Evolutionary conservation across 2,888 invertebrate species (phyloP).

Genomic region (Chydorus sphaericus): DNA sequence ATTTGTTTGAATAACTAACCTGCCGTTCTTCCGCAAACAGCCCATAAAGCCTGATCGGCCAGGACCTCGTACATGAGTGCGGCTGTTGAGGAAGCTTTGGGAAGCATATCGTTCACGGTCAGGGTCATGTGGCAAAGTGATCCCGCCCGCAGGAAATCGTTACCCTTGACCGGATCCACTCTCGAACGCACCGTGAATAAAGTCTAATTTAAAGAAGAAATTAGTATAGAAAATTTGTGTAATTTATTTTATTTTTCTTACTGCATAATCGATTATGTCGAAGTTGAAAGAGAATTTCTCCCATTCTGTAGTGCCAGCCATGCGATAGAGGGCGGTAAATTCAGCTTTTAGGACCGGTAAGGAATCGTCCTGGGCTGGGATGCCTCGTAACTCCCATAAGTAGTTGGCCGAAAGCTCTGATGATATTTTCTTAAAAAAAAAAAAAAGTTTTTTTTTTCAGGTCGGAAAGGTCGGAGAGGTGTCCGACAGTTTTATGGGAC

Average conservation of each 20-base stretch:
- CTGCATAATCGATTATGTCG: slow-evolving; percentile 65
- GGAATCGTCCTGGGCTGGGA: neutral
- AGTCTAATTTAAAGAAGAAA: slow-evolving; percentile 42
- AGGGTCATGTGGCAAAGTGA: slow-evolving; percentile 48
- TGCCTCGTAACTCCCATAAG: slow-evolving; percentile 13
- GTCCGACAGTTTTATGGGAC: too few relatives aligned
- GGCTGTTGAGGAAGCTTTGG: slow-evolving; percentile 28
- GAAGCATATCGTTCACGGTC: slow-evolving; percentile 20
- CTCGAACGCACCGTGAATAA: slow-evolving; percentile 62
- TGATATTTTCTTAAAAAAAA: slow-evolving; percentile 7
- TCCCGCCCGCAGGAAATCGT: slow-evolving; percentile 75
- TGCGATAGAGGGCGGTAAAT: slow-evolving; percentile 43
- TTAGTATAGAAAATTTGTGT: slow-evolving; percentile 10
- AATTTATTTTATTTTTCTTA: slow-evolving; percentile 26
- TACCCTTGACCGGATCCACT: slow-evolving; percentile 61
- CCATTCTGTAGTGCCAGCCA: slow-evolving; percentile 25
- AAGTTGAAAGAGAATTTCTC: slow-evolving; percentile 51
- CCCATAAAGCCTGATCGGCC: slow-evolving; percentile 86
- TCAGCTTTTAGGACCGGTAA: slow-evolving; percentile 35
- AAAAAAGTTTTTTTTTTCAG: neutral
- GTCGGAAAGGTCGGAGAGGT: too few relatives aligned
- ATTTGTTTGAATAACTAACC: slow-evolving; percentile 35
- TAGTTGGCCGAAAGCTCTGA: slow-evolving; percentile 11
- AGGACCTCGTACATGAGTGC: slow-evolving; percentile 86
- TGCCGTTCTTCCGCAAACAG: slow-evolving; percentile 76